These are phyloP conservation scores for Polyergus mexicanus DNA, from an alignment of 1,140 invertebrate genomes.

Conservation along the genomic window DNA sequence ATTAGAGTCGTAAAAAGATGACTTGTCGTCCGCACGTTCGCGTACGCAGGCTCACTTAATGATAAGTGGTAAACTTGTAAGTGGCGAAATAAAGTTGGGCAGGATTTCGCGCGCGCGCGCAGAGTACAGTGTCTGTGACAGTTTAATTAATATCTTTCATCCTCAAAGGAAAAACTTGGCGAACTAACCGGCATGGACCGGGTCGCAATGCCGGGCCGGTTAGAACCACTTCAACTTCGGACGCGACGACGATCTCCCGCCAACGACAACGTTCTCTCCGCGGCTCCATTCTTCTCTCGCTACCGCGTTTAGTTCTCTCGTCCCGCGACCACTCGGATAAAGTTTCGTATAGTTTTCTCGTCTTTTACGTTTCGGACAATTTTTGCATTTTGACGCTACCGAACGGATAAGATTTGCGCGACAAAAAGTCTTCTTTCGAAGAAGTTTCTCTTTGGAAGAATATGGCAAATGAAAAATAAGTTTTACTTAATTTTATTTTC, in stretches of 20 bases:
- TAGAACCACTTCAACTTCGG: constrained; percentile 83
- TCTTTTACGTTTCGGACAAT: constrained; percentile 35
- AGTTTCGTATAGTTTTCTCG: constrained; percentile 45
- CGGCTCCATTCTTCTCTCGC: constrained; percentile 38
- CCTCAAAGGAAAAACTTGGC: constrained; percentile 85
- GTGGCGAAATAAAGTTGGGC: constrained; percentile 85
- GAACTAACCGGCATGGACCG: constrained; percentile 79
- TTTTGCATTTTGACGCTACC: constrained; percentile 32
- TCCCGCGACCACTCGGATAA: constrained; percentile 18
- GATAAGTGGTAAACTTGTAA: constrained; percentile 84
- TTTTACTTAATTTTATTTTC: background rate
- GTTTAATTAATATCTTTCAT: constrained; percentile 86
- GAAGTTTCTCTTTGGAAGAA: background rate
- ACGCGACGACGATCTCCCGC: constrained; percentile 54
- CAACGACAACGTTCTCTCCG: constrained; percentile 14
- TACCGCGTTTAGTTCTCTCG: constrained; percentile 6
- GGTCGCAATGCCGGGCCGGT: constrained; percentile 70
- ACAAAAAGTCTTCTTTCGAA: background rate
- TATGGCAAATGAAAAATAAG: background rate
- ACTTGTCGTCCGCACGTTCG: constrained; percentile 28
- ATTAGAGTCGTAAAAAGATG: constrained; percentile 40
- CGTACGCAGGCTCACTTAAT: constrained; percentile 34
- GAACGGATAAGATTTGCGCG: constrained; percentile 24
- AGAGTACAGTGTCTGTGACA: constrained; percentile 84
- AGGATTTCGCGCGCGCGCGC: constrained; percentile 60